A percentile compares a stretch with the other conserved stretches of the same genome.
These are phyloP conservation scores for Timema podura DNA, from an alignment of 2,888 invertebrate genomes.

Conservation along the genomic window DNA sequence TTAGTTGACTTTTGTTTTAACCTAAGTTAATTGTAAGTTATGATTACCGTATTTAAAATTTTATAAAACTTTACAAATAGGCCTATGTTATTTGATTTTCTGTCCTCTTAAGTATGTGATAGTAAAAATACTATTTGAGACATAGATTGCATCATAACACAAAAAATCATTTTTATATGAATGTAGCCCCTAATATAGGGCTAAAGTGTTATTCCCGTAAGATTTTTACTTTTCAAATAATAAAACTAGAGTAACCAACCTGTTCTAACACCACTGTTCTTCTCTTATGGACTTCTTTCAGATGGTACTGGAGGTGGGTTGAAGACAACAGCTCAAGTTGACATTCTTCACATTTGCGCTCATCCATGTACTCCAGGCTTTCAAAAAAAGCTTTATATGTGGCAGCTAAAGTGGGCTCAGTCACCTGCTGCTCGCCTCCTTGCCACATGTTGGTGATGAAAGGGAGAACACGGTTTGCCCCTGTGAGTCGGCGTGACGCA, in stretches of 20 bases:
- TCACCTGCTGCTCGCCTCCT: constrained; percentile 6
- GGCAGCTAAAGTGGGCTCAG: constrained; percentile 19
- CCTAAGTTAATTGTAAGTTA: no score
- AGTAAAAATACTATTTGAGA: no score
- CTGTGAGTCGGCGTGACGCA: constrained; percentile 21
- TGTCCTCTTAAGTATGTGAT: no score
- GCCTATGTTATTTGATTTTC: no score
- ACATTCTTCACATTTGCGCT: constrained; percentile 23
- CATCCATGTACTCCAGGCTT: constrained; percentile 15
- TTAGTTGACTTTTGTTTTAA: no score
- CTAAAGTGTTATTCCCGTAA: no score
- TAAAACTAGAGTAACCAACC: background rate
- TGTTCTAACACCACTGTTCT: constrained; percentile 11
- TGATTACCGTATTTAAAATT: no score
- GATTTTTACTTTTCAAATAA: no score
- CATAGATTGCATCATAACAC: no score
- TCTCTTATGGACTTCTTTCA: constrained; percentile 17
- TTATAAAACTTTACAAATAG: no score
- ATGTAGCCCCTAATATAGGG: no score
- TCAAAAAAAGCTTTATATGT: constrained; percentile 21
- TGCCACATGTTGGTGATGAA: constrained; percentile 27
- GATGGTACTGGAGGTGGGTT: constrained; percentile 22
- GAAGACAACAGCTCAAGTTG: constrained; percentile 19
- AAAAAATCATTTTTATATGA: no score
- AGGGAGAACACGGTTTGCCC: constrained; percentile 29